phyloP scores from a whole-genome alignment of 2,888 invertebrate genomes.

The Apamea monoglypha region DNA sequence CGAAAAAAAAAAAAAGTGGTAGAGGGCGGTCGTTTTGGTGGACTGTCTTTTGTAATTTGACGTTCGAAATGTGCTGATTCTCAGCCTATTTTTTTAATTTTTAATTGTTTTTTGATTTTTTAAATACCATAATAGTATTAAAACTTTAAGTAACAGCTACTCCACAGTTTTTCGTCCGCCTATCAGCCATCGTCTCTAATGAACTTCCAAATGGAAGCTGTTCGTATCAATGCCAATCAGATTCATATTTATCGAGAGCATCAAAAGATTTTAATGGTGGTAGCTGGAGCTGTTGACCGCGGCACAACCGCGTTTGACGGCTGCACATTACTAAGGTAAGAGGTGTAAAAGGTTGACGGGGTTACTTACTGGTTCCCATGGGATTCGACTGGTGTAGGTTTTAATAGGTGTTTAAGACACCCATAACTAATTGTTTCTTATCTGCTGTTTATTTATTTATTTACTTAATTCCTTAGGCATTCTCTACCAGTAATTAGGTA shows the following conservation, averaged over 20 bases:
- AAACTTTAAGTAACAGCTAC: conserved; percentile 23
- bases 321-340: conserved; percentile 74
- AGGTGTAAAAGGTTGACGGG: conserved; percentile 70
- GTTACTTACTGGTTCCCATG: conserved; percentile 53
- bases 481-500: too few relatives aligned
- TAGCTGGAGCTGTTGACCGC: conserved; percentile 70
- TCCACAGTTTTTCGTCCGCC: conserved; percentile 71
- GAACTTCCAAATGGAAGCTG: conserved; percentile 89
- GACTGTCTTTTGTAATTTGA: too few relatives aligned
- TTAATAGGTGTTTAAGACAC: conserved; percentile 18
- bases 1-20: too few relatives aligned
- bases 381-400: conserved; percentile 35
- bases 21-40: too few relatives aligned
- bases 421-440: background rate
- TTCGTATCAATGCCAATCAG: conserved; percentile 88
- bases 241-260: conserved; percentile 84
- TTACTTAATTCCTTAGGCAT: too few relatives aligned
- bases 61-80: too few relatives aligned
- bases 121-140: too few relatives aligned
- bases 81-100: too few relatives aligned
- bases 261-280: conserved; percentile 85
- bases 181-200: conserved; percentile 82
- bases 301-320: conserved; percentile 65
- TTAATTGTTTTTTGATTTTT: too few relatives aligned
- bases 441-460: background rate